Evolutionary conservation across 1,140 invertebrate genomes (phyloP).

Genomic region (Trachymyrmex septentrionalis): DNA sequence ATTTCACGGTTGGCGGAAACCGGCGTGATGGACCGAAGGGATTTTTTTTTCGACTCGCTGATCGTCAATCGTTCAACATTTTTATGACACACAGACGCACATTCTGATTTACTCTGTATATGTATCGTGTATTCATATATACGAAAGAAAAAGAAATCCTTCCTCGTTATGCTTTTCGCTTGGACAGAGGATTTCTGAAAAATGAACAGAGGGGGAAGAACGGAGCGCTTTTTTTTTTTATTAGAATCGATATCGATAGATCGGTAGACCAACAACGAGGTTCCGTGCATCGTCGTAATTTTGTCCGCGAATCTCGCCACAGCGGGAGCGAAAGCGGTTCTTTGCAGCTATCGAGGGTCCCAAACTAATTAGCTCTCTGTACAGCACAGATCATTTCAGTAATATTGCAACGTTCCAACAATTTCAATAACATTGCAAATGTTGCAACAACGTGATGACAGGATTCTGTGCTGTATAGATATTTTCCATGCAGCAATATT

Average conservation of each 20-base stretch:
- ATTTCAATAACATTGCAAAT: too few species aligned
- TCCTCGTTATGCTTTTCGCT: conserved; percentile 38
- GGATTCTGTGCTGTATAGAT: too few species aligned
- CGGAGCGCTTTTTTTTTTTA: conserved; percentile 29
- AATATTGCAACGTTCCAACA: too few species aligned
- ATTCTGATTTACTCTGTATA: conserved; percentile 36
- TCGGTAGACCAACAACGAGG: neutral
- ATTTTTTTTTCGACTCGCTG: conserved; percentile 20
- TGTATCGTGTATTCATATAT: conserved; percentile 15
- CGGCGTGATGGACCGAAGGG: conserved; percentile 4
- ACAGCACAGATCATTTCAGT: too few species aligned
- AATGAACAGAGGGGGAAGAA: conserved; percentile 37
- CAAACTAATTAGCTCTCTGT: neutral
- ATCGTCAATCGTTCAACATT: conserved; percentile 29
- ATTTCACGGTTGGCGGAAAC: neutral
- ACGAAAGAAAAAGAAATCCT: conserved; percentile 40
- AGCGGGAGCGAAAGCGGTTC: neutral
- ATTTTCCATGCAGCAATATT: neutral
- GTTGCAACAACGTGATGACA: too few species aligned
- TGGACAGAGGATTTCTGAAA: conserved; percentile 43
- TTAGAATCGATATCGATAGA: neutral
- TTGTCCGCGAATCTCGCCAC: conserved; percentile 12
- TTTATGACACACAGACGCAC: neutral
- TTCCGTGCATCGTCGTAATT: conserved; percentile 28
- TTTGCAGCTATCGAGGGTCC: neutral